Evolutionary conservation across 2,113 vertebrate genomes (phyloP).

Genomic region (Podocnemis expansa): DNA sequence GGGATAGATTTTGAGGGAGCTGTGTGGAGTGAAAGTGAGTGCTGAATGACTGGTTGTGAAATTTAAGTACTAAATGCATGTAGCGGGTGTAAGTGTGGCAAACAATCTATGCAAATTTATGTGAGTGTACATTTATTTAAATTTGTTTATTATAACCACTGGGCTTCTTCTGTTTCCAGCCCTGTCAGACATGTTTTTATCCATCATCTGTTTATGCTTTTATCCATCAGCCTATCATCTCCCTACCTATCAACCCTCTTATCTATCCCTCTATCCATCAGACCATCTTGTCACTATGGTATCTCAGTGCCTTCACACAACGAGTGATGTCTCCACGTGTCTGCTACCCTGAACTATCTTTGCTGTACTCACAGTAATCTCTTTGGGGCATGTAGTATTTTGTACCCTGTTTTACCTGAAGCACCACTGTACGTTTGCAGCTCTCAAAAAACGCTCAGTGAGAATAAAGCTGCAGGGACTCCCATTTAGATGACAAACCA

Average conservation of each 20-base stretch:
- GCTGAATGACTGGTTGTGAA: not conserved
- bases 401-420: not conserved
- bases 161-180: not conserved
- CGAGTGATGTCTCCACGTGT: fast-evolving
- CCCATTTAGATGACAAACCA: fast-evolving
- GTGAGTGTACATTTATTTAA: not conserved
- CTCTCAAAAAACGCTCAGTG: not conserved
- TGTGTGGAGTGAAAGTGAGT: not conserved
- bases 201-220: not conserved
- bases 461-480: not conserved
- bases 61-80: not conserved
- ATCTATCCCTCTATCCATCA: not conserved
- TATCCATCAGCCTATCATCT: not conserved
- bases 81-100: not conserved
- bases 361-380: fast-evolving
- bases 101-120: not conserved
- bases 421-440: not conserved
- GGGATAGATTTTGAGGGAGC: not conserved
- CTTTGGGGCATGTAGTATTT: fast-evolving
- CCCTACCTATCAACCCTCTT: not conserved
- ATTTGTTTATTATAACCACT: not conserved
- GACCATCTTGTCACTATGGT: not conserved
- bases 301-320: not conserved
- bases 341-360: fast-evolving
- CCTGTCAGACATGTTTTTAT: not conserved